Evolutionary conservation across 2,888 invertebrate species (phyloP).

Genomic region (Chesias legatella): DNA sequence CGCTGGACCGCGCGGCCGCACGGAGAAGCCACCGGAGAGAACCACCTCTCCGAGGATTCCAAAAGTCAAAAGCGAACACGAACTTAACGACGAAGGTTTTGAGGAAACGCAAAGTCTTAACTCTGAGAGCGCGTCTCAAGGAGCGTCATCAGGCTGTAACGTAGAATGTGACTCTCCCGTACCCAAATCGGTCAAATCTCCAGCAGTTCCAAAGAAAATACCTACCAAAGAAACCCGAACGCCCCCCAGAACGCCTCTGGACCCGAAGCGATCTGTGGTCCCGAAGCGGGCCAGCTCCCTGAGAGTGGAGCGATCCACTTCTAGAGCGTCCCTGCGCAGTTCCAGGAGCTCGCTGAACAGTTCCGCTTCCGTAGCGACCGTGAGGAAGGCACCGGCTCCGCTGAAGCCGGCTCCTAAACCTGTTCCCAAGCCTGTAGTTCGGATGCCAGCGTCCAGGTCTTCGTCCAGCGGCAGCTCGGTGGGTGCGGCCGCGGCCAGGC

Average conservation of each 20-base stretch:
- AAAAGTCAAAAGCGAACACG: conserved; percentile 82
- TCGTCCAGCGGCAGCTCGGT: conserved; percentile 74
- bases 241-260: conserved; percentile 54
- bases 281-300: conserved; percentile 66
- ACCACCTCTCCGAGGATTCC: conserved; percentile 72
- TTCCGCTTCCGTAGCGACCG: conserved; percentile 89
- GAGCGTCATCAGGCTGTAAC: conserved; percentile 89
- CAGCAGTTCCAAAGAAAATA: conserved; percentile 71
- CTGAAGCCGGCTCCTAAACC: conserved; percentile 69
- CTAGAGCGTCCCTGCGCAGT: conserved; percentile 88
- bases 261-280: conserved; percentile 50
- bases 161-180: conserved; percentile 81
- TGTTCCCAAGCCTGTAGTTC: conserved; percentile 61
- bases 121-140: conserved; percentile 92
- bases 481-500: conserved; percentile 70
- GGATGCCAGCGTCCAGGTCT: conserved; percentile 71
- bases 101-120: conserved; percentile 94
- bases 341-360: conserved; percentile 92
- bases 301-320: conserved; percentile 88
- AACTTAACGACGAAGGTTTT: conserved; percentile 93
- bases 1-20: conserved; percentile 36
- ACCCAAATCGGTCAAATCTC: conserved; percentile 61
- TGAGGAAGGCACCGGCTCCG: conserved; percentile 83
- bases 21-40: conserved; percentile 54
- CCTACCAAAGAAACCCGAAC: conserved; percentile 73